Evolutionary conservation across 2,113 vertebrate species (phyloP).

Genomic region (Catharus fuscescens): DNA sequence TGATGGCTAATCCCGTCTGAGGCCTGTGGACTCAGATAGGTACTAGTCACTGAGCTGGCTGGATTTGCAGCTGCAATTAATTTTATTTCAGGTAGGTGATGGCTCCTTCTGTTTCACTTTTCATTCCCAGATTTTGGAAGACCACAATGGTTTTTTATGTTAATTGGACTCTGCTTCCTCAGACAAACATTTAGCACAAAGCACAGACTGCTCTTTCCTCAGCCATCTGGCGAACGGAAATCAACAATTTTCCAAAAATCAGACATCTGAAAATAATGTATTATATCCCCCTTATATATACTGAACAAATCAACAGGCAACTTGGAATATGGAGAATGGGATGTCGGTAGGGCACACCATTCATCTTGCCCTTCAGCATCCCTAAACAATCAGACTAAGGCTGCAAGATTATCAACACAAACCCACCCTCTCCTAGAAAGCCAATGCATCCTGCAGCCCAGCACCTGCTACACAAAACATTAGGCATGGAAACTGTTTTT

Average conservation of each 20-base stretch:
- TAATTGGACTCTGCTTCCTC: slow-evolving; percentile 69
- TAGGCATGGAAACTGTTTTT: background rate
- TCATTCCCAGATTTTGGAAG: slow-evolving; percentile 23
- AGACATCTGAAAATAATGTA: slow-evolving; percentile 62
- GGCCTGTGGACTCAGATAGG: background rate
- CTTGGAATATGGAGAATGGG: background rate
- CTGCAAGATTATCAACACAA: background rate
- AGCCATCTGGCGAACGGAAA: slow-evolving; percentile 78
- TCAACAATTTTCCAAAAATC: slow-evolving; percentile 72
- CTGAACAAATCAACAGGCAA: background rate
- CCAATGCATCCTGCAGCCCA: background rate
- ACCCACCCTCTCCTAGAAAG: background rate
- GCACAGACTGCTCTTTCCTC: slow-evolving; percentile 71
- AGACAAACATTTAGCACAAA: slow-evolving; percentile 67
- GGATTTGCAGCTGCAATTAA: background rate
- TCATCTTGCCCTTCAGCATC: background rate
- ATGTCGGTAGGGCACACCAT: background rate
- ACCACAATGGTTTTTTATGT: slow-evolving; percentile 58
- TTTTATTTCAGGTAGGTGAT: slow-evolving; percentile 10
- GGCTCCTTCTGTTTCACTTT: slow-evolving; percentile 17
- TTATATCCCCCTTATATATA: slow-evolving; percentile 27
- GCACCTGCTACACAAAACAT: background rate
- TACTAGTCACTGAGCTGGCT: background rate
- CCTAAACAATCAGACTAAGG: background rate
- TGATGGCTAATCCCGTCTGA: background rate